These are phyloP conservation scores for Tokudaia muenninki DNA, from an alignment of 2,797 vertebrate species.

Conservation along the genomic window DNA sequence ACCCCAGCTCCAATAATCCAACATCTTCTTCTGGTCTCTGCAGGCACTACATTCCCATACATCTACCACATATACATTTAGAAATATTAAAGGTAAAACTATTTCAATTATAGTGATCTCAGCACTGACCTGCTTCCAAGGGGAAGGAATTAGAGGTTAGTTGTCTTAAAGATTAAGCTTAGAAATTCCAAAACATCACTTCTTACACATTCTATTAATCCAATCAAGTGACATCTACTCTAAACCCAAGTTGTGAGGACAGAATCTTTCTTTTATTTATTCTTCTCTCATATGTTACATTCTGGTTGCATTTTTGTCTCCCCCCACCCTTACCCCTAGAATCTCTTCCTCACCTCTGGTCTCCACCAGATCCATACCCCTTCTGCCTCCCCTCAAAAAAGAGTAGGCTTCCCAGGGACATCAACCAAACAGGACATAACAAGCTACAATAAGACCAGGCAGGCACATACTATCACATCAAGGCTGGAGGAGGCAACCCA, in stretches of 20 bases:
- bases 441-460: background rate
- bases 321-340: background rate
- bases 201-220: background rate
- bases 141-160: background rate
- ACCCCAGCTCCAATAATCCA: background rate
- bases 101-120: background rate
- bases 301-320: background rate
- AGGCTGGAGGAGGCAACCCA: background rate
- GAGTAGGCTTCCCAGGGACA: background rate
- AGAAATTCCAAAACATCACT: slow-evolving; percentile 1
- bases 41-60: background rate
- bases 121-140: background rate
- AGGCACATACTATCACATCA: background rate
- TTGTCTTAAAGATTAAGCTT: background rate
- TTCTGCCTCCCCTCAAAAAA: background rate
- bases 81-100: background rate
- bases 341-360: background rate
- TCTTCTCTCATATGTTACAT: background rate
- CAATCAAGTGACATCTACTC: background rate
- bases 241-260: background rate
- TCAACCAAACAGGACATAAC: background rate
- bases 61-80: background rate
- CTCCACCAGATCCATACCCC: background rate
- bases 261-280: background rate
- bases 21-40: background rate